Percentiles rank a stretch among this genome's conserved stretches.
phyloP scores from a whole-genome alignment of 2,113 vertebrate species.

The Neogale vison region DNA sequence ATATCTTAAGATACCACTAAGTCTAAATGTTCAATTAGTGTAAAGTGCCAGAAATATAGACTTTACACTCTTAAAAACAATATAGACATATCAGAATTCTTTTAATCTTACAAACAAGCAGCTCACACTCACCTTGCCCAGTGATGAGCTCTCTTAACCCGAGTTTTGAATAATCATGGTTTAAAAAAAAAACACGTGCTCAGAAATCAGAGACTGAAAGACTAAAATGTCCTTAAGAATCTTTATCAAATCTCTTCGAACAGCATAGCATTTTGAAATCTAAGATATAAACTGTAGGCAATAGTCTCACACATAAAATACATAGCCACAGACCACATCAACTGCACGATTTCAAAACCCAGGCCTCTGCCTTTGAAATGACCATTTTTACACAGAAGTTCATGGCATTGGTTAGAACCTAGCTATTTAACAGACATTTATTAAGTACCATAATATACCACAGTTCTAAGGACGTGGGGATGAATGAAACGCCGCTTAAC shows the following conservation, averaged over 20 bases:
- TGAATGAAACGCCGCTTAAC: background rate
- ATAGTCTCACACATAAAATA: constrained; percentile 26
- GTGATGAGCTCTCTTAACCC: background rate
- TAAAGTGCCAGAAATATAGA: background rate
- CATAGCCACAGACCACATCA: background rate
- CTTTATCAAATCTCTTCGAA: background rate
- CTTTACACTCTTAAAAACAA: background rate
- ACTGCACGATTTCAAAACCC: constrained; percentile 5
- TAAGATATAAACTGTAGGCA: background rate
- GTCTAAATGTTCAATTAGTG: background rate
- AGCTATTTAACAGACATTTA: background rate
- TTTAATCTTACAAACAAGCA: constrained; percentile 30
- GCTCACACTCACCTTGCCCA: background rate
- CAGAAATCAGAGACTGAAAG: background rate
- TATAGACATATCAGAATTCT: background rate
- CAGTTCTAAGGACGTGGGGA: background rate
- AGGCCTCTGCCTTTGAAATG: background rate
- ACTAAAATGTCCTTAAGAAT: constrained; percentile 1
- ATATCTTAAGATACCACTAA: background rate
- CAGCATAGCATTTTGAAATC: background rate
- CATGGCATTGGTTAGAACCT: background rate
- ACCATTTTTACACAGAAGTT: background rate
- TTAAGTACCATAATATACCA: background rate
- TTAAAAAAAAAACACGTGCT: background rate
- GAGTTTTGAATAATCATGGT: background rate